These are phyloP conservation scores for Eubasilissa splendida DNA, from an alignment of 2,888 invertebrate genomes.

Conservation along the genomic window DNA sequence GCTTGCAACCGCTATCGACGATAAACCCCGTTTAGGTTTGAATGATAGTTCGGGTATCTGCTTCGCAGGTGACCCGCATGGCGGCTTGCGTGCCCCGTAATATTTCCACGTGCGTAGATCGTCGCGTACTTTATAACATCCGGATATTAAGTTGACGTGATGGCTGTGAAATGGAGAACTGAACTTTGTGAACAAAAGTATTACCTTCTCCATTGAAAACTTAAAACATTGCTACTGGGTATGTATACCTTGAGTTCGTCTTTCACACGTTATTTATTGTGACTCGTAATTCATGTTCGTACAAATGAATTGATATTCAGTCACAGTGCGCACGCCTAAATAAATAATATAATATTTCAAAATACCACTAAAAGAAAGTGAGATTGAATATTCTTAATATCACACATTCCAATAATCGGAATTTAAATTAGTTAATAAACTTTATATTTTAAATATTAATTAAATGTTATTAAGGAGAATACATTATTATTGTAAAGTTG, in stretches of 20 bases:
- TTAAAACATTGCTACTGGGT: background rate
- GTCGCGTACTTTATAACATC: conserved; percentile 34
- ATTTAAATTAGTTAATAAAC: no score
- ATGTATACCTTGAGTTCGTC: background rate
- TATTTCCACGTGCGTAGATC: conserved; percentile 50
- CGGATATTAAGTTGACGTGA: conserved; percentile 11
- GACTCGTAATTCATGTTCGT: no score
- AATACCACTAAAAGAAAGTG: no score
- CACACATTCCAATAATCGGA: no score
- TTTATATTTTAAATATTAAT: no score
- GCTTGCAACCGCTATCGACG: conserved; percentile 3
- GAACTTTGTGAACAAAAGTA: background rate
- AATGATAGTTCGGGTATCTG: conserved; percentile 43
- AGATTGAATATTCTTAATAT: no score
- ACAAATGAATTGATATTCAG: no score
- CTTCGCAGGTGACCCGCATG: conserved; percentile 54
- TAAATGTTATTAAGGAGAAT: no score
- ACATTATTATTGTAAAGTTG: no score
- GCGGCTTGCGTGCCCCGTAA: conserved; percentile 36
- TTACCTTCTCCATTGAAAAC: background rate
- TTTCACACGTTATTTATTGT: no score
- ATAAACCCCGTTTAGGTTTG: background rate
- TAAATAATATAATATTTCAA: no score
- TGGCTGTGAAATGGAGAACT: conserved; percentile 7
- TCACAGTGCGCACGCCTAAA: no score